A percentile compares a stretch with the other conserved stretches of the same genome.
These are phyloP conservation scores for Malurus elegans DNA, from an alignment of 2,113 vertebrate species.

Conservation along the genomic window DNA sequence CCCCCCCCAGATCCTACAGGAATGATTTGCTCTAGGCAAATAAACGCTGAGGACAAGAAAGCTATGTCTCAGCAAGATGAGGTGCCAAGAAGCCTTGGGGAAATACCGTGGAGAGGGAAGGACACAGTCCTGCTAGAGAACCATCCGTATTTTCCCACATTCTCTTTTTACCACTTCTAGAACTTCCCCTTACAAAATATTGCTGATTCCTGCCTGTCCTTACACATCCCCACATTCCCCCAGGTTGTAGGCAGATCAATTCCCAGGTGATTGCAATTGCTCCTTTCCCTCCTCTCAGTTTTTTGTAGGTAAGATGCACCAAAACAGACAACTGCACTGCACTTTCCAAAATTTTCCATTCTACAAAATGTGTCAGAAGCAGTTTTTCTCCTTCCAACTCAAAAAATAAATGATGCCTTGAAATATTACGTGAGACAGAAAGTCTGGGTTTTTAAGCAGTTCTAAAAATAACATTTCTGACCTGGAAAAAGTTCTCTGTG, in stretches of 20 bases:
- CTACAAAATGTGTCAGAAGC: not conserved
- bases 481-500: not conserved
- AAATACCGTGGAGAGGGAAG: not conserved
- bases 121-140: not conserved
- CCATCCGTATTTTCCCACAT: not conserved
- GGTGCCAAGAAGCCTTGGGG: not conserved
- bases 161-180: not conserved
- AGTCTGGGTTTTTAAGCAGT: not conserved
- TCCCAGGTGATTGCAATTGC: not conserved
- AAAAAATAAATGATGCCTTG: not conserved
- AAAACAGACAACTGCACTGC: not conserved
- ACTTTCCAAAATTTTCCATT: not conserved
- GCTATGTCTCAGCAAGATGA: not conserved
- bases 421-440: not conserved
- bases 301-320: not conserved
- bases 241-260: not conserved
- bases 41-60: not conserved
- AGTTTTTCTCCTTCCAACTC: not conserved
- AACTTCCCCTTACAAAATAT: not conserved
- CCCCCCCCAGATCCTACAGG: not conserved
- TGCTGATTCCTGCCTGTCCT: not conserved
- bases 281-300: not conserved
- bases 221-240: not conserved
- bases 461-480: slow-evolving; percentile 12
- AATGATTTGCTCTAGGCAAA: not conserved